Evolutionary conservation across 2,113 vertebrate species (phyloP).

Genomic region (Sinocyclocheilus rhinocerous): DNA sequence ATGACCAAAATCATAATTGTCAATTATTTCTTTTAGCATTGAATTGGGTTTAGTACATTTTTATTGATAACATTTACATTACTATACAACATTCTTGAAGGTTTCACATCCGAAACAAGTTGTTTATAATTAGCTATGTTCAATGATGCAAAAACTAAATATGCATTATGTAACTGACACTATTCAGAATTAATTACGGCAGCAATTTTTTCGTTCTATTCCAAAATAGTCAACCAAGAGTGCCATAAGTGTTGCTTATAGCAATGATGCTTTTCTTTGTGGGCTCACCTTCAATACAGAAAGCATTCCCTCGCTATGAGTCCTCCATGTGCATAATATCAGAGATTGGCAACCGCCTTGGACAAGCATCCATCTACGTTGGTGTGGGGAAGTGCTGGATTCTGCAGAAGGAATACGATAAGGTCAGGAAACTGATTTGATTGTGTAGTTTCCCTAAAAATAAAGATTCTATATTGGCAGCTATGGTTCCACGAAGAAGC

Average conservation of each 20-base stretch:
- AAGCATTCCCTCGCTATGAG: constrained; percentile 95
- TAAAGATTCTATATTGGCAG: no score
- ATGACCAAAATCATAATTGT: neutral
- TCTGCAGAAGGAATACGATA: constrained; percentile 87
- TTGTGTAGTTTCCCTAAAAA: neutral
- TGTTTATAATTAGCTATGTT: neutral
- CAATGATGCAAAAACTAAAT: neutral
- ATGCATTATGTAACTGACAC: neutral
- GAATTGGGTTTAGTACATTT: no score
- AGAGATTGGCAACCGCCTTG: constrained; percentile 94
- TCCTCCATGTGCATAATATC: constrained; percentile 97
- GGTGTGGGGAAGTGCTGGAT: constrained; percentile 94
- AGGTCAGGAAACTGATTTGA: constrained; percentile 74
- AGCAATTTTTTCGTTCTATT: neutral
- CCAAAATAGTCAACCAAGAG: neutral
- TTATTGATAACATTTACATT: no score
- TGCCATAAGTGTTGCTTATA: constrained; percentile 74
- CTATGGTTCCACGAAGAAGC: no score
- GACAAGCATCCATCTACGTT: constrained; percentile 87
- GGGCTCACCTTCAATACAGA: constrained; percentile 73
- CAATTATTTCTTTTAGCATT: no score
- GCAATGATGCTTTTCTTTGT: constrained; percentile 41
- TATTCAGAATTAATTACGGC: neutral
- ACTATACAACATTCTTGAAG: no score
- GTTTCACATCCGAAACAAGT: no score